These are phyloP conservation scores for Cydia strobilella DNA, from an alignment of 1,140 invertebrate genomes.

Conservation along the genomic window DNA sequence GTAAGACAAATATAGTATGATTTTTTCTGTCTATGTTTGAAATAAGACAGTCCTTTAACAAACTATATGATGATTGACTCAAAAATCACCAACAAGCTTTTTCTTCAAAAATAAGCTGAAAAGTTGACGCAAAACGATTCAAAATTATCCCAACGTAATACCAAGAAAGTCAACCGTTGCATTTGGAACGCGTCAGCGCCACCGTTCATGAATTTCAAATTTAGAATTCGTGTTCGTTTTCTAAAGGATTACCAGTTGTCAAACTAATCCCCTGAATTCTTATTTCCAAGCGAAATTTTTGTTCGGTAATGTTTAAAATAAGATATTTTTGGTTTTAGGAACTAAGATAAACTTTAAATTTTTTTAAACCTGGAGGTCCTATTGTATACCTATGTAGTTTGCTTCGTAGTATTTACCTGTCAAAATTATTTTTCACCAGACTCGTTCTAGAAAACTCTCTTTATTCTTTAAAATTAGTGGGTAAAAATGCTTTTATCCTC, in stretches of 20 bases:
- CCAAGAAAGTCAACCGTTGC: not conserved
- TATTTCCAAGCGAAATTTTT: not conserved
- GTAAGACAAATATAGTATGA: no score
- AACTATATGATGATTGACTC: not conserved
- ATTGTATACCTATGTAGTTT: no score
- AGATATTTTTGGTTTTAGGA: no score
- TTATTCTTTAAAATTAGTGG: no score
- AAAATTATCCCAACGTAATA: not conserved
- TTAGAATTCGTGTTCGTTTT: constrained; percentile 10
- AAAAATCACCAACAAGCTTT: not conserved
- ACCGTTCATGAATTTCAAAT: constrained; percentile 22
- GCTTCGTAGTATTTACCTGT: no score
- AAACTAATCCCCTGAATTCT: constrained; percentile 12
- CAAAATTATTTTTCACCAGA: no score
- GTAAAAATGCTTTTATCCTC: no score
- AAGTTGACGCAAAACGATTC: not conserved
- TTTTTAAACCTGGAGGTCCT: no score
- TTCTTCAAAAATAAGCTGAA: not conserved
- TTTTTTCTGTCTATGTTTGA: no score
- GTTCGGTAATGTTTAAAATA: not conserved
- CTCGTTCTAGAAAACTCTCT: no score
- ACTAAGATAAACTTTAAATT: no score
- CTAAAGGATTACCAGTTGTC: constrained; percentile 22
- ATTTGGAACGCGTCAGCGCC: not conserved
- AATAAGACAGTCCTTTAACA: no score